A percentile compares a stretch with the other conserved stretches of the same genome.
Conservation (phyloP, 2,888 invertebrate genomes). For the Orthonevra nobilis region DNA sequence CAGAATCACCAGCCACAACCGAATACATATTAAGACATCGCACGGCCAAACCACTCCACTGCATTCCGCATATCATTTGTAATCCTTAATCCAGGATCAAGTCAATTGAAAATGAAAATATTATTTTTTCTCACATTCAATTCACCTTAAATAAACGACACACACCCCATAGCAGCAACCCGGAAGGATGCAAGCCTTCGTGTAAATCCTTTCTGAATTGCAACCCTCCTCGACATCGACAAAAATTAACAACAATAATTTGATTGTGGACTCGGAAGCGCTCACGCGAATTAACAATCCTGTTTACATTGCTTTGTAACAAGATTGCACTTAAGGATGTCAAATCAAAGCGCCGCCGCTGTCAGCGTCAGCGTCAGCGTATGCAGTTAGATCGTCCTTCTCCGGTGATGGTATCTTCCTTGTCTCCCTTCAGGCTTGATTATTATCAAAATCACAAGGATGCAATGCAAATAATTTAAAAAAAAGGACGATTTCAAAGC, state of each 20-base stretch:
- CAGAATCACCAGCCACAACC: conserved; percentile 30
- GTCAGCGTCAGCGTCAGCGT: no score
- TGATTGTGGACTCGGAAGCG: conserved; percentile 75
- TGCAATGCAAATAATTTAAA: conserved; percentile 57
- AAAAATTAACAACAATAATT: conserved; percentile 79
- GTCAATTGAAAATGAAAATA: conserved; percentile 69
- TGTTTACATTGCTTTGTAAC: conserved; percentile 80
- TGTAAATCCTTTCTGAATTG: conserved; percentile 60
- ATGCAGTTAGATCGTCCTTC: conserved; percentile 13
- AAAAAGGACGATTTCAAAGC: background rate
- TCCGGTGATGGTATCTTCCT: conserved; percentile 49
- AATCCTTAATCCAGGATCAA: conserved; percentile 57
- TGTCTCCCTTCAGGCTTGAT: conserved; percentile 76
- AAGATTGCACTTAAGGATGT: conserved; percentile 80
- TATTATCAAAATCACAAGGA: conserved; percentile 77
- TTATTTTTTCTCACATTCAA: conserved; percentile 69
- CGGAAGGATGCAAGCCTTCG: conserved; percentile 59
- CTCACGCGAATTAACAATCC: conserved; percentile 76
- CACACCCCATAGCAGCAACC: conserved; percentile 29
- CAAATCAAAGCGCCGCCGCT: conserved; percentile 72
- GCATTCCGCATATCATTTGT: background rate
- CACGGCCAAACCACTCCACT: no score
- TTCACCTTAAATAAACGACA: conserved; percentile 60
- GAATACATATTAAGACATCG: conserved; percentile 37
- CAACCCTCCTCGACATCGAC: conserved; percentile 67